Percentiles rank a stretch among this genome's conserved stretches.
These are phyloP conservation scores for Trichogramma pretiosum DNA, from an alignment of 1,140 invertebrate genomes.

Conservation along the genomic window DNA sequence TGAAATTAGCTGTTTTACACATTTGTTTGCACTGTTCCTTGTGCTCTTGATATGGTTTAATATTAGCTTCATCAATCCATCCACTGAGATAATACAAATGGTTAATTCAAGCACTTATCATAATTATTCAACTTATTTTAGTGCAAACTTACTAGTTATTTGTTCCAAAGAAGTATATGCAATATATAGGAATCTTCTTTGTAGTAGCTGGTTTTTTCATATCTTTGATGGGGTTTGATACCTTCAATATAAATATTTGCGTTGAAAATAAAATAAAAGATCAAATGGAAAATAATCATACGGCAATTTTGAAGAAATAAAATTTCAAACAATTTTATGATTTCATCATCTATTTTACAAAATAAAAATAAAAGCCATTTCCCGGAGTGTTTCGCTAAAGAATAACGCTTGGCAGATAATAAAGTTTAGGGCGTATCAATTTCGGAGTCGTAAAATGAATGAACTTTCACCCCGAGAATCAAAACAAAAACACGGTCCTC, in stretches of 20 bases:
- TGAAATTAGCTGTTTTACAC: constrained; percentile 70
- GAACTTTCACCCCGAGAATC: no score
- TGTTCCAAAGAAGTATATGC: constrained; percentile 88
- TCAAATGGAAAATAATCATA: no score
- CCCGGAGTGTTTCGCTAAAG: no score
- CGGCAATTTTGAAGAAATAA: no score
- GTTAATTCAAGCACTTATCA: background rate
- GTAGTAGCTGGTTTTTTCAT: constrained; percentile 51
- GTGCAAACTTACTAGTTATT: constrained; percentile 78
- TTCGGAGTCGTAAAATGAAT: no score
- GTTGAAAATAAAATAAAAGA: no score
- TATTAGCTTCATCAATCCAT: constrained; percentile 80
- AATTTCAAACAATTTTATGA: no score
- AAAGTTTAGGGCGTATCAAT: no score
- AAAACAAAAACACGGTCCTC: no score
- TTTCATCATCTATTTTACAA: no score
- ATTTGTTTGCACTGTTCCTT: constrained; percentile 72
- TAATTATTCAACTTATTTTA: constrained; percentile 5
- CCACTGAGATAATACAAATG: constrained; percentile 55
- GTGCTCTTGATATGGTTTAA: constrained; percentile 74
- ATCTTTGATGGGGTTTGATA: constrained; percentile 61
- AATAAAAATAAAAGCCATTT: no score
- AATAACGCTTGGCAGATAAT: no score
- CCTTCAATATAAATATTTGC: constrained; percentile 47
- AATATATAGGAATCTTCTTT: constrained; percentile 62